These are phyloP conservation scores for Neodiprion lecontei DNA, from an alignment of 1,140 invertebrate genomes.

Conservation along the genomic window DNA sequence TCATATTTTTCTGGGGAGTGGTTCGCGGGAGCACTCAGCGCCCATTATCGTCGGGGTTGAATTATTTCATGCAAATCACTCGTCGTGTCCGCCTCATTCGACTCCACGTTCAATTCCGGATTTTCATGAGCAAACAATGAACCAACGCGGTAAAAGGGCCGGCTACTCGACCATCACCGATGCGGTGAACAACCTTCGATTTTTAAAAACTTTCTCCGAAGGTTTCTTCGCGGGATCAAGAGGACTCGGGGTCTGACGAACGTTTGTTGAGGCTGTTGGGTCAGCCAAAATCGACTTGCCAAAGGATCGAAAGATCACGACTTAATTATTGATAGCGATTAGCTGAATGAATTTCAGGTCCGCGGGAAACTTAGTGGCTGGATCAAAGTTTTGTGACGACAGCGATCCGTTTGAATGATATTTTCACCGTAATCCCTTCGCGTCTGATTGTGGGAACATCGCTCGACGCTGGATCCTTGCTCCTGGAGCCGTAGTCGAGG, in stretches of 20 bases:
- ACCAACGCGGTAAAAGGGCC: too few species aligned
- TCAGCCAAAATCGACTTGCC: not conserved
- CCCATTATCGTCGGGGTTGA: slow-evolving; percentile 8
- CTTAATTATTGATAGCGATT: not conserved
- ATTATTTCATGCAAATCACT: slow-evolving; percentile 5
- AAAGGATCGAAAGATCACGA: not conserved
- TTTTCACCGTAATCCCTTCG: too few species aligned
- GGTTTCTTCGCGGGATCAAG: not conserved
- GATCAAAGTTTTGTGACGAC: not conserved
- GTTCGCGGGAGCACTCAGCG: slow-evolving; percentile 7
- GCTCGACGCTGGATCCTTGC: too few species aligned
- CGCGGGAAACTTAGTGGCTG: not conserved
- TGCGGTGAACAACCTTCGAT: not conserved
- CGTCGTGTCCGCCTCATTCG: not conserved
- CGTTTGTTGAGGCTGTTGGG: not conserved
- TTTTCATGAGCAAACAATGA: not conserved
- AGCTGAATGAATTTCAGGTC: not conserved
- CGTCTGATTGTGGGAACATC: too few species aligned
- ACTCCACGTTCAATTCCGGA: not conserved
- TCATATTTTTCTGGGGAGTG: slow-evolving; percentile 13
- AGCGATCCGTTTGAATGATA: not conserved
- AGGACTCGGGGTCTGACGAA: not conserved
- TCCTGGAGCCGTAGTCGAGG: too few species aligned
- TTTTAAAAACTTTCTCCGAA: not conserved
- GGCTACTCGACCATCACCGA: not conserved